Percentiles rank a stretch among this genome's conserved stretches.
Conservation (phyloP, 2,797 vertebrate genomes). For the Acridotheres tristis region DNA sequence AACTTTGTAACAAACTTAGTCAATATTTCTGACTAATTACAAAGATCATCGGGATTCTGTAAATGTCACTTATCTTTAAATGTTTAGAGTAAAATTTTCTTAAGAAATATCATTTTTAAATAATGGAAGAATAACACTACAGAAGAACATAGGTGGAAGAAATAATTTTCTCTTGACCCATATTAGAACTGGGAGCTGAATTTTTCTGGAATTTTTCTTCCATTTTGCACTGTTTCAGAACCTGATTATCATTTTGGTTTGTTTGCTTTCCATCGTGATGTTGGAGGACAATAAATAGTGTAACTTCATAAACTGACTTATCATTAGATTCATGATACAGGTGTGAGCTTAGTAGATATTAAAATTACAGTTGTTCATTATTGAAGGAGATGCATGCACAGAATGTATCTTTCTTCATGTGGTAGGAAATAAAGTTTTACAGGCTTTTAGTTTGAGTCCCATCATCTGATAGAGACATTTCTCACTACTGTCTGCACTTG, state of each 20-base stretch:
- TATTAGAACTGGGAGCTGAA: not conserved
- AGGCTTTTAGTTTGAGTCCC: not conserved
- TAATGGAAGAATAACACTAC: not conserved
- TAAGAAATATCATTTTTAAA: not conserved
- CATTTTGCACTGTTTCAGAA: not conserved
- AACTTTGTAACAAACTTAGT: not conserved
- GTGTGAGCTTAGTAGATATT: not conserved
- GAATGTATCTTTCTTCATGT: not conserved
- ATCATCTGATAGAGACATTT: not conserved
- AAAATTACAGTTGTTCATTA: not conserved
- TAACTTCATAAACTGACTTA: not conserved
- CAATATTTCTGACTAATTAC: not conserved
- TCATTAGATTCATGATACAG: not conserved
- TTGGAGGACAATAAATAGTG: not conserved
- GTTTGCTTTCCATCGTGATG: not conserved
- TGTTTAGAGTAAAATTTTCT: fast-evolving
- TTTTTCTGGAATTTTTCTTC: not conserved
- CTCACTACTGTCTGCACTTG: not conserved
- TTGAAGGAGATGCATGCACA: not conserved
- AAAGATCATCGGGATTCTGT: not conserved
- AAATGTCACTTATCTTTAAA: not conserved
- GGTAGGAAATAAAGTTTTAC: not conserved
- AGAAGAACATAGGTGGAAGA: not conserved
- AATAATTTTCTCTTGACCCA: not conserved
- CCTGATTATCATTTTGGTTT: not conserved